Base-by-base conservation (phyloP, 2,797 vertebrate species). In the Podarcis siculus region DNA sequence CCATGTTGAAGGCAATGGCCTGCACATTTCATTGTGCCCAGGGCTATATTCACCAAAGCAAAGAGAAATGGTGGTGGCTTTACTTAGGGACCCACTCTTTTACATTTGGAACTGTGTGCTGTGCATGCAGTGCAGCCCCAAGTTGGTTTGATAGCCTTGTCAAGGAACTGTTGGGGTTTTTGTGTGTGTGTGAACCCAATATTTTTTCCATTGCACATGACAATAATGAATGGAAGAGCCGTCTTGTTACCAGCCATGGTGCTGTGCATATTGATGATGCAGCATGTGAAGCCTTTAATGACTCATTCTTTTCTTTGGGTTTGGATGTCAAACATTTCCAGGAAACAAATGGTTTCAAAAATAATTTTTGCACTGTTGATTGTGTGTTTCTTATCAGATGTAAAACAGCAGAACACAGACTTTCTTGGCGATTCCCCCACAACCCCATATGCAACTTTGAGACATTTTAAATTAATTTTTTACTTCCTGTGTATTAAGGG, bases 351-450 rank as follows among this genome's bases (percentile, higher is more conserved):
- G 90, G 92, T 91, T 85, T 78, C 49, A 89, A 79, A 93, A 83
- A 88, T 25, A 83, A 82, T 71, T 91, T 97, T 97, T 97, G 97
- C 96, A 97, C 96, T 97, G 95, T 96, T 96, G 15, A 1, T 93
- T 93, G 94, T 95, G 87, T 82, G 87, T 95, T 93, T 92, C 88
- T 91, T 86, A 91, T 90, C 91, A 90, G 90, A 94, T 95, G 92
- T 92, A 88, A 93, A 93, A 92, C 93, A 92, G 88, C 87, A 91
- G 91, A 92, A 61, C 86, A 15, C 91, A 89, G 89, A 94, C 89
- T 93, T 92, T 94, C 83, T 90, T 90, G 87, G 86, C 35, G 58
- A 17, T 55, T 88, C 89, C 86, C 78, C 72, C 71, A 21, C 39
- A 27, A 21, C 71, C 32, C 89, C 94, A 27, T 94, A 96, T 95